These are phyloP conservation scores for Ancistrus triradiatus DNA, from an alignment of 2,113 vertebrate species.

Conservation along the genomic window DNA sequence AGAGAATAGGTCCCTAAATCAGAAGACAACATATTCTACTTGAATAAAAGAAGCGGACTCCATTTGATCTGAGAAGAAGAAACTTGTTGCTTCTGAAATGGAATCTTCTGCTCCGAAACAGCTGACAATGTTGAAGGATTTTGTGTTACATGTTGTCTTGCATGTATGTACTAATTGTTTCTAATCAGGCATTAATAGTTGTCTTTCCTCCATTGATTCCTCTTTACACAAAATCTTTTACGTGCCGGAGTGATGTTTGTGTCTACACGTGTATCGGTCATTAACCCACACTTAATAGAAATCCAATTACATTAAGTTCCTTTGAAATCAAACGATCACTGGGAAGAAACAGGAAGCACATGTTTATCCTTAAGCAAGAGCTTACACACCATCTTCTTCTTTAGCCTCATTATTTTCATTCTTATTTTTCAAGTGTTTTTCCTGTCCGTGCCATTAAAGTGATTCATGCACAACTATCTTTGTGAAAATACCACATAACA, in stretches of 20 bases:
- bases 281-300: slow-evolving; percentile 9
- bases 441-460: background rate
- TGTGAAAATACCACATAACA: background rate
- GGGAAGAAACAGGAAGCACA: slow-evolving; percentile 58
- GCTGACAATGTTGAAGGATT: too few relatives aligned
- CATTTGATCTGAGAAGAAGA: too few relatives aligned
- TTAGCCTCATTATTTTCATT: slow-evolving; percentile 22
- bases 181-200: slow-evolving; percentile 9
- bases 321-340: slow-evolving; percentile 70
- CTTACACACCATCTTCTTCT: slow-evolving; percentile 6
- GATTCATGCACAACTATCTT: slow-evolving; percentile 4
- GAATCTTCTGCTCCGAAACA: background rate
- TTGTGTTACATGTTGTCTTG: background rate
- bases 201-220: background rate
- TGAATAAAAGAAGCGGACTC: too few relatives aligned
- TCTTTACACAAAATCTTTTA: background rate
- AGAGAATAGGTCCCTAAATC: too few relatives aligned
- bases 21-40: too few relatives aligned
- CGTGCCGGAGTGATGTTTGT: too few relatives aligned
- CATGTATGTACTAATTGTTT: background rate
- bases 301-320: slow-evolving; percentile 75
- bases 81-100: background rate
- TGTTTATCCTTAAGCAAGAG: slow-evolving; percentile 41
- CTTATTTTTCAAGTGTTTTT: slow-evolving; percentile 2
- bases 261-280: too few relatives aligned